These are phyloP conservation scores for Eublepharis macularius DNA, from an alignment of 2,113 vertebrate genomes.

Conservation along the genomic window DNA sequence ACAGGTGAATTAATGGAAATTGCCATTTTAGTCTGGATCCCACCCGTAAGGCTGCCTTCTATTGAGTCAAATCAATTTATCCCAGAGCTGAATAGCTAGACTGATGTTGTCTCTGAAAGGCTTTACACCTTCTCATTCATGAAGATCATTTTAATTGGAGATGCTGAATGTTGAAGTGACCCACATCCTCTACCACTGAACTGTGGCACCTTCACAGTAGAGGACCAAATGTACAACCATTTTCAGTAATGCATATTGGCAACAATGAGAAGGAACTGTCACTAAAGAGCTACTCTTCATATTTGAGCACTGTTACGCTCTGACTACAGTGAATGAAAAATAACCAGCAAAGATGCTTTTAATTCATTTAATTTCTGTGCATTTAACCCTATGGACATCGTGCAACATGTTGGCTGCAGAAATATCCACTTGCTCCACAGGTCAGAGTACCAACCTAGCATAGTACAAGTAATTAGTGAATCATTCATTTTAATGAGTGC, in stretches of 20 bases:
- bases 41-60: no score
- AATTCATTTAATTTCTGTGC: neutral
- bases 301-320: neutral
- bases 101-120: no score
- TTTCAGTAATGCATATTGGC: no score
- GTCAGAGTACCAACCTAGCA: slow-evolving; percentile 11
- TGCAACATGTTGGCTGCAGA: neutral
- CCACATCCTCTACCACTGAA: no score
- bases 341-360: neutral
- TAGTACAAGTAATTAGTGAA: slow-evolving; percentile 35
- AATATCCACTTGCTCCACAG: slow-evolving; percentile 1
- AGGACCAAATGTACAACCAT: neutral
- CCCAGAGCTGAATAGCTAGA: no score
- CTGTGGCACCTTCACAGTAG: neutral
- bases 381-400: neutral
- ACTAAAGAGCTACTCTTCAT: neutral
- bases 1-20: no score
- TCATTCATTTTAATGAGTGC: neutral
- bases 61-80: no score
- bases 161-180: no score
- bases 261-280: neutral
- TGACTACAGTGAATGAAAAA: neutral
- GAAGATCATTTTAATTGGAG: no score
- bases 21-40: no score
- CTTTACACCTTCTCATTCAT: no score